A percentile compares a stretch with the other conserved stretches of the same genome.
Evolutionary conservation across 1,140 invertebrate species (phyloP).

Genomic region (Dinoponera quadriceps): DNA sequence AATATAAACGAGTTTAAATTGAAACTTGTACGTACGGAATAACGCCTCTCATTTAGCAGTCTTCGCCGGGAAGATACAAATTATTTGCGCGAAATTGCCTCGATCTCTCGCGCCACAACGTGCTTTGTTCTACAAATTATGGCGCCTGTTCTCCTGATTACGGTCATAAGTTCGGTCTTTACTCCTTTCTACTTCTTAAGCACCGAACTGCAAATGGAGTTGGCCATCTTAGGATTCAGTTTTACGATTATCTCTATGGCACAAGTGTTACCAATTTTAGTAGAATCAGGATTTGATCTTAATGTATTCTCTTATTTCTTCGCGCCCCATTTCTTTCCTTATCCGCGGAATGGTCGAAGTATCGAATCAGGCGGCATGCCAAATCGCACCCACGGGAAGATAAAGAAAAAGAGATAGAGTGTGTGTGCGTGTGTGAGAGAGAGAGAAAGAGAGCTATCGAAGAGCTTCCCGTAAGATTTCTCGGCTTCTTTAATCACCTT

Average conservation of each 20-base stretch:
- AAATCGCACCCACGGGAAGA: slow-evolving; percentile 70
- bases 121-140: background rate
- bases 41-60: background rate
- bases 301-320: slow-evolving; percentile 64
- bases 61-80: background rate
- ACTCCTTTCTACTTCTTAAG: background rate
- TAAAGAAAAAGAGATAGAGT: slow-evolving; percentile 41
- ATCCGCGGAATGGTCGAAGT: slow-evolving; percentile 54
- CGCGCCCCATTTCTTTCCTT: slow-evolving; percentile 40
- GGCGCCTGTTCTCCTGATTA: background rate
- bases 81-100: no score
- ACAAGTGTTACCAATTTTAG: slow-evolving; percentile 37
- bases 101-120: no score
- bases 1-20: background rate
- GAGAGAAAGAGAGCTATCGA: slow-evolving; percentile 3
- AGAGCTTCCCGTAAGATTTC: slow-evolving; percentile 32
- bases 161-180: background rate
- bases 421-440: background rate
- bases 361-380: slow-evolving; percentile 68
- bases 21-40: background rate
- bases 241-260: slow-evolving; percentile 41
- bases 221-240: slow-evolving; percentile 29
- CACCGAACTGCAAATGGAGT: slow-evolving; percentile 8
- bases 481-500: slow-evolving; percentile 47
- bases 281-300: slow-evolving; percentile 49